phyloP scores from a whole-genome alignment of 1,140 invertebrate species.

The Trichonephila clavipes region DNA sequence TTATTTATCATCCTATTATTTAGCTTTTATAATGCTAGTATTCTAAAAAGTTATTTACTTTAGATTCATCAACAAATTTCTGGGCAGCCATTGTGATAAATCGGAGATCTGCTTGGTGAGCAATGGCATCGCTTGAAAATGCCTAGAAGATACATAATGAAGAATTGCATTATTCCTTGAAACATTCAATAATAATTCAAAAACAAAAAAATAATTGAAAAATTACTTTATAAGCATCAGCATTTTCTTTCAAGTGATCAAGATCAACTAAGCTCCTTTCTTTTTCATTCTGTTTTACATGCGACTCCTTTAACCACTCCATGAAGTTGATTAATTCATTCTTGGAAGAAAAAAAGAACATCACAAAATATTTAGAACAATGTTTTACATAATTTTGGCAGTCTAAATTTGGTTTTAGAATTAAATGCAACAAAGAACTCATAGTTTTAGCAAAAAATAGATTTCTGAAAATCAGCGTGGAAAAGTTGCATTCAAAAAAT shows the following conservation, averaged over 20 bases:
- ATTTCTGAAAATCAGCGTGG: no score
- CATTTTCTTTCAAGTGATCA: conserved; percentile 86
- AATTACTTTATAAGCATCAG: conserved; percentile 85
- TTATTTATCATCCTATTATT: no score
- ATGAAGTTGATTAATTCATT: conserved; percentile 90
- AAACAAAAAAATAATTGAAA: not conserved
- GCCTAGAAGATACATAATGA: conserved; percentile 81
- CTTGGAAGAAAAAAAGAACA: conserved; percentile 79
- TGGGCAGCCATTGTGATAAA: conserved; percentile 97
- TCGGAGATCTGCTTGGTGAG: conserved; percentile 94
- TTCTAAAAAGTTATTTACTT: conserved; percentile 82
- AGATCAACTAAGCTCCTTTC: conserved; percentile 91
- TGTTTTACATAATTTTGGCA: no score
- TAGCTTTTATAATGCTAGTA: no score
- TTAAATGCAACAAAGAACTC: no score
- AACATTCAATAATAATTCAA: not conserved
- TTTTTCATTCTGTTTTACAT: conserved; percentile 90
- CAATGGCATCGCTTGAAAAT: conserved; percentile 96
- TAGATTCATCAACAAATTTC: conserved; percentile 96
- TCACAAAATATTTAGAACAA: no score
- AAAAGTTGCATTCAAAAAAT: no score
- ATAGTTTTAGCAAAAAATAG: no score
- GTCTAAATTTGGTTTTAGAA: no score
- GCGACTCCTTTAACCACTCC: conserved; percentile 90
- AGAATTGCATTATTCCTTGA: not conserved